Conservation (phyloP, 2,797 vertebrate species). For the Philypnodon macrostomus region DNA sequence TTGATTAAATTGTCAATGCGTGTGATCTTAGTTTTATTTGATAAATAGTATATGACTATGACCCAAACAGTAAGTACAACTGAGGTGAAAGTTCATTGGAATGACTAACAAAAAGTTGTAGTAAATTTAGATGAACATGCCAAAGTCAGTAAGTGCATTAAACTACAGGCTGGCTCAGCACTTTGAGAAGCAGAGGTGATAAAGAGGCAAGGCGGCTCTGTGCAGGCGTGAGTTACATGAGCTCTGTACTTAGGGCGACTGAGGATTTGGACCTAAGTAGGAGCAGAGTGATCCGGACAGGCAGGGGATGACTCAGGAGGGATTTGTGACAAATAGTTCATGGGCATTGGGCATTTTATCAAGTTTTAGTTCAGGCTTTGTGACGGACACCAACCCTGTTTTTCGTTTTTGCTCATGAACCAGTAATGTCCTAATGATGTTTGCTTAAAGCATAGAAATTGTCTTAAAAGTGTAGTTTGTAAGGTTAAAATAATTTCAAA, state of each 20-base stretch:
- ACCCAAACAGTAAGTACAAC: not conserved
- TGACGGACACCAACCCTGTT: not conserved
- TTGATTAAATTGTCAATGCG: too few relatives aligned
- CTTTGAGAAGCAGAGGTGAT: slow-evolving; percentile 49
- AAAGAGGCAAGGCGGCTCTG: slow-evolving; percentile 61
- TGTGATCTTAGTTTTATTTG: too few relatives aligned
- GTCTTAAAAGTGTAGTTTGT: too few relatives aligned
- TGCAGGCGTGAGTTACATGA: slow-evolving; percentile 60
- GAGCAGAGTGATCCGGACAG: slow-evolving; percentile 52
- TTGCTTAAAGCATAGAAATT: not conserved
- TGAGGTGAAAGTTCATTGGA: slow-evolving; percentile 11
- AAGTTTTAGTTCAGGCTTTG: slow-evolving; percentile 19
- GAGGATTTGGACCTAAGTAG: slow-evolving; percentile 60
- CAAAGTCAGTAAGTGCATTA: slow-evolving; percentile 41
- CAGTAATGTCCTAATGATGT: not conserved
- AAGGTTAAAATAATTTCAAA: too few relatives aligned
- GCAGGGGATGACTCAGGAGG: slow-evolving; percentile 50
- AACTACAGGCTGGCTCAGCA: slow-evolving; percentile 47
- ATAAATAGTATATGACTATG: too few relatives aligned
- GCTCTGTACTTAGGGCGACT: slow-evolving; percentile 55
- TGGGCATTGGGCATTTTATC: slow-evolving; percentile 19
- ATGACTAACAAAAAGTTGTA: not conserved
- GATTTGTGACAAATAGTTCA: slow-evolving; percentile 53
- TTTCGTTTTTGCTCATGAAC: not conserved
- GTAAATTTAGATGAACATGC: slow-evolving; percentile 7